Evolutionary conservation across 2,797 vertebrate species (phyloP), one percentile per base, ranked within the genome.

Genomic region (Cottoperca gobio): DNA sequence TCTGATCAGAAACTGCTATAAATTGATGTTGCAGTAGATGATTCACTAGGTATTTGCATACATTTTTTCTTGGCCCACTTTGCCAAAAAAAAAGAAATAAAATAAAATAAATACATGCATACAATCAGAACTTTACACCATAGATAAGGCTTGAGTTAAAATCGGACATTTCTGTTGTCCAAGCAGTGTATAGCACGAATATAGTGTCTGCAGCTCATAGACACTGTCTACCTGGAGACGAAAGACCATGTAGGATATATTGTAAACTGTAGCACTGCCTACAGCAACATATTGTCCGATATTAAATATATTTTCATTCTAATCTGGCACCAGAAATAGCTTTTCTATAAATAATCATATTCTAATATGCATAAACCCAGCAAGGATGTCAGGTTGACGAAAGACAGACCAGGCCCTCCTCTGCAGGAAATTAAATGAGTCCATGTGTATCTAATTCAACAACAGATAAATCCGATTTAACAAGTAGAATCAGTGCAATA

Each of bases 351-450:
- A 76, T 57, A 55, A 46, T n/a, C 26, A 65, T 14, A 24, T 61
- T 50, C 49, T 7, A 39, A 53, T 70, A 68, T 72, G 37, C 40
- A 84, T 61, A 54, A 73, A 55, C n/a, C n/a, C 62, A 65, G 9
- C 31, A 26, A 8, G 24, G 48, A 23, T 68, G 52, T 31, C 28
- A 70, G 53, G 19, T 8, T 49, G 55, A 42, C 23, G 13, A 24
- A 14, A 58, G 21, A n/a, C 28, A 52, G 7, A 49, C 46, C 17
- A 68, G 86, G 83, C 82, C 84, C n/a, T 70, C 12, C 50, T 49
- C 26, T 72, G 59, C 67, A 72, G 75, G 46, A 21, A 21, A 69
- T 39, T 1, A 39, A 70, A 42, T 6, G n/a, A 53, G 33, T 58
- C 35, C 24, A 10, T 50, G 35, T 72, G 26, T 40, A 23, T 52